Base-by-base conservation (phyloP, 2,888 invertebrate species). In the Palloptera scutellata region DNA sequence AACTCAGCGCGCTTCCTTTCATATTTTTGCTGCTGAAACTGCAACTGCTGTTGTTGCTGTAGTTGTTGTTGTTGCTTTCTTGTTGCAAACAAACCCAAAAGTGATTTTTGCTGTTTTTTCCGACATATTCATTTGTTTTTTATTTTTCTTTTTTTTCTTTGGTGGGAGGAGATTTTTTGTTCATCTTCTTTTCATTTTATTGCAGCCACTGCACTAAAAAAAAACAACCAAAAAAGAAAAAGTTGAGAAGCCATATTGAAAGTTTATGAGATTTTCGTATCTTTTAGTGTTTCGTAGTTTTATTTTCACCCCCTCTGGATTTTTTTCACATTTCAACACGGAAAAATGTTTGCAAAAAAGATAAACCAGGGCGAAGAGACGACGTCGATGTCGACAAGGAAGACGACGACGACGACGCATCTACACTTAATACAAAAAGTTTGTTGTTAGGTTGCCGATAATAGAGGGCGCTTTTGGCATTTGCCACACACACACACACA, bases 251-350 rank as follows among this genome's bases (percentile, higher is more conserved):
- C 43, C 62, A 68, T 69, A 69, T 71, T 70, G 70, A 72, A 73
- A 73, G 67, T 64, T 71, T 73, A 65, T 71, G 62, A 68, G 67
- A 70, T 69, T 70, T 69, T 71, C 67, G 68, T 64, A 67, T 67
- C 69, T 66, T 67, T 66, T 65, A 53, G 30, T 30, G 30, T 30
- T 30, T 30, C 30, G 30, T 30, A 30, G 30, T 30, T 30, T 30
- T 30, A 4, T 30, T 30, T 30, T 30, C 30, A 30, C 30, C 6
- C 30, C 30, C 30, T n/a, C 30, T 30, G 30, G 30, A 30, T 30
- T 30, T 30, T 30, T 30, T 30, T 30, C 30, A 30, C 30, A 30
- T 30, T 30, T 30, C 30, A 30, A 30, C 30, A 30, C 30, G 6
- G 30, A 30, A 30, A 30, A 2, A 6, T 30, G 6, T n/a, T n/a